Evolutionary conservation across 35 echinoderm and acorn worm species (phyloP).

Genomic region (Hemicentrotus pulcherrimus): DNA sequence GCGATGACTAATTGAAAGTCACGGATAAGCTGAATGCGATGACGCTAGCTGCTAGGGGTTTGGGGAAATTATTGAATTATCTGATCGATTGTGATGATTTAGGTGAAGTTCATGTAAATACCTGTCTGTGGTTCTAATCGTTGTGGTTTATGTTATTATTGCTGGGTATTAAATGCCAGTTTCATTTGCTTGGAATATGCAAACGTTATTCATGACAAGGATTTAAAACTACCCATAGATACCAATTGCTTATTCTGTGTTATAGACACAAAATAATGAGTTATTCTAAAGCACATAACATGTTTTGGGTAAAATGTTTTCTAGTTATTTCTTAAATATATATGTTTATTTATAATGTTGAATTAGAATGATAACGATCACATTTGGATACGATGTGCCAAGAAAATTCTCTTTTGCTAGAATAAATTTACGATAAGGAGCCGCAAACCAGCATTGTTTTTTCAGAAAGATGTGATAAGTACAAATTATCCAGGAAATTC

Average conservation of each 20-base stretch:
- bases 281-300: background rate
- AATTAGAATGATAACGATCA: too few species aligned
- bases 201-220: background rate
- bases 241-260: background rate
- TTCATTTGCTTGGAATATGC: background rate
- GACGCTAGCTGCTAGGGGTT: background rate
- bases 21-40: background rate
- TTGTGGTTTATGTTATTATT: background rate
- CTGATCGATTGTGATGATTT: background rate
- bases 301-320: too few species aligned
- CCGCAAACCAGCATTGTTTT: background rate
- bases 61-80: background rate
- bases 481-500: background rate
- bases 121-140: background rate
- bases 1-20: conserved; percentile 4
- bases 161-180: background rate
- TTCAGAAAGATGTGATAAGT: background rate
- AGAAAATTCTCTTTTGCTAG: background rate
- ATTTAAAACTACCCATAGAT: background rate
- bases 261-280: background rate
- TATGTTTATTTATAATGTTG: too few species aligned
- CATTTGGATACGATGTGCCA: too few species aligned
- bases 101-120: conserved; percentile 13
- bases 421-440: background rate
- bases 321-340: too few species aligned